Evolutionary conservation across 1,140 invertebrate species (phyloP).

Genomic region (Halesus radiatus): DNA sequence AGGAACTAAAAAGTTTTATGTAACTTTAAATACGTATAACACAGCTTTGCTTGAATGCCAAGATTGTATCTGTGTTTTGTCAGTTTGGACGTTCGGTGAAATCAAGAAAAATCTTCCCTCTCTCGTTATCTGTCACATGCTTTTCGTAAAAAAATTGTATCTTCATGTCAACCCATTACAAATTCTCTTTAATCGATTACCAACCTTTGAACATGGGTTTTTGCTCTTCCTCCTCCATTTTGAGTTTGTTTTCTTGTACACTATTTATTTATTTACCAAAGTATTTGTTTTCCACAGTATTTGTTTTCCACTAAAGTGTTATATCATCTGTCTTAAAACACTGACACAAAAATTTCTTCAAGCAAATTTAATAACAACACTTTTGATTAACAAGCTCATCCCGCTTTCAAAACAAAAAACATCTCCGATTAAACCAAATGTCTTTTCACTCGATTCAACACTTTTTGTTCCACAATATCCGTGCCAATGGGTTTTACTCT

Average conservation of each 20-base stretch:
- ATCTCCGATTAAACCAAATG: background rate
- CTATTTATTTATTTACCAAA: background rate
- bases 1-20: too few relatives aligned
- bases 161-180: too few relatives aligned
- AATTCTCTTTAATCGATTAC: background rate
- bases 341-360: background rate
- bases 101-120: background rate
- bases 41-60: too few relatives aligned
- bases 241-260: background rate
- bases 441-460: background rate
- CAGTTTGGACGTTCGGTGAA: too few relatives aligned
- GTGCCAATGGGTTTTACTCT: background rate
- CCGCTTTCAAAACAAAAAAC: too few relatives aligned
- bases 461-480: background rate
- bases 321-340: background rate
- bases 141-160: too few relatives aligned
- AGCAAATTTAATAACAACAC: too few relatives aligned
- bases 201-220: slow-evolving; percentile 40
- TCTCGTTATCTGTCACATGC: too few relatives aligned
- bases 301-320: background rate
- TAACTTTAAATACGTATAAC: too few relatives aligned
- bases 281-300: background rate
- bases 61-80: too few relatives aligned
- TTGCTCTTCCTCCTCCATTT: slow-evolving; percentile 36
- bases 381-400: too few relatives aligned